phyloP scores from a whole-genome alignment of 2,888 invertebrate species.

The Pammene fasciana region DNA sequence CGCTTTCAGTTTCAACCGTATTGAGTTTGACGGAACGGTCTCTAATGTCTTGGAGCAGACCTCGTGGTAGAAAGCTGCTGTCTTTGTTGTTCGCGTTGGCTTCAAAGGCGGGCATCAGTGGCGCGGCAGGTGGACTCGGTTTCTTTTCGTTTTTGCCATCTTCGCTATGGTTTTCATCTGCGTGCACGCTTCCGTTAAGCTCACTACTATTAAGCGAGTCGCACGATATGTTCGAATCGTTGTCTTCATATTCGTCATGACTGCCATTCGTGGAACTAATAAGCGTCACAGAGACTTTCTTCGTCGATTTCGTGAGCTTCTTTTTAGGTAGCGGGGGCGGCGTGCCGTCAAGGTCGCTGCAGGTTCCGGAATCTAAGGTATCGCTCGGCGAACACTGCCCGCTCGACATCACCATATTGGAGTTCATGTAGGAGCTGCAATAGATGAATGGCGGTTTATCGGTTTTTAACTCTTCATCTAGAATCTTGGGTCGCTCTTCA shows the following conservation, averaged over 20 bases:
- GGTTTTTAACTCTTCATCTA: slow-evolving; percentile 78
- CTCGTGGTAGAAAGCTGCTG: slow-evolving; percentile 84
- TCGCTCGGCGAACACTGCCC: slow-evolving; percentile 93
- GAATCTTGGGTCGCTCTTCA: slow-evolving; percentile 75
- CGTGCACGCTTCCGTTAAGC: slow-evolving; percentile 80
- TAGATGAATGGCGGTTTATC: slow-evolving; percentile 84
- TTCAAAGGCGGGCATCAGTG: slow-evolving; percentile 62
- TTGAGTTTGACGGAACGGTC: slow-evolving; percentile 84
- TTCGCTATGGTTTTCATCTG: slow-evolving; percentile 77
- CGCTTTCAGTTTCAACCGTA: slow-evolving; percentile 75
- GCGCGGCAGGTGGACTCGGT: slow-evolving; percentile 64
- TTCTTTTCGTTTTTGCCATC: slow-evolving; percentile 74
- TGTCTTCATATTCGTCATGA: slow-evolving; percentile 88
- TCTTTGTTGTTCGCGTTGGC: slow-evolving; percentile 70
- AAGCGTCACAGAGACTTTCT: slow-evolving; percentile 83
- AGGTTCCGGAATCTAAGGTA: slow-evolving; percentile 92
- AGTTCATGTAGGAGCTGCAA: slow-evolving; percentile 83
- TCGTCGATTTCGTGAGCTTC: slow-evolving; percentile 81
- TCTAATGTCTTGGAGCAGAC: slow-evolving; percentile 87
- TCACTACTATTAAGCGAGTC: slow-evolving; percentile 91
- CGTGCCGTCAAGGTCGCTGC: slow-evolving; percentile 91
- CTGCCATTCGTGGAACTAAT: slow-evolving; percentile 81
- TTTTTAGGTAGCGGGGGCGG: slow-evolving; percentile 88
- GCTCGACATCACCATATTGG: slow-evolving; percentile 87
- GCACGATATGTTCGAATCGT: slow-evolving; percentile 90